These are phyloP conservation scores for Prionailurus bengalensis DNA, from an alignment of 2,113 vertebrate species.

Conservation along the genomic window DNA sequence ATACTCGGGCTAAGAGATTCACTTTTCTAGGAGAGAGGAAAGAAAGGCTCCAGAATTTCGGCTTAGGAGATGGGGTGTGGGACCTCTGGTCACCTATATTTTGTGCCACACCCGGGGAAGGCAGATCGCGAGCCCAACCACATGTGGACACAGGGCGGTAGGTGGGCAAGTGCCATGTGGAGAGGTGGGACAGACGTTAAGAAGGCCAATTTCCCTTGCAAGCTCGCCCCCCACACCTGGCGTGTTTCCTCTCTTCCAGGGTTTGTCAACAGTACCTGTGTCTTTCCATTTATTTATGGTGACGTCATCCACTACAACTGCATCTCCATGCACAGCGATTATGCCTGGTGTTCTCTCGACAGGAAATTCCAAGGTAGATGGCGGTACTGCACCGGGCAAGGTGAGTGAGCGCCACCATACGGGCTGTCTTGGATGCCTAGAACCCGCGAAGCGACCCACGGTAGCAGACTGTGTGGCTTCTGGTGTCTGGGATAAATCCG, in stretches of 20 bases:
- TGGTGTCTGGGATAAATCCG: neutral
- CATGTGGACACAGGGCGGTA: rapidly evolving
- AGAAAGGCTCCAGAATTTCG: neutral
- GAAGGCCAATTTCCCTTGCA: neutral
- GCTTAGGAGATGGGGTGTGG: neutral
- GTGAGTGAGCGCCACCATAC: neutral
- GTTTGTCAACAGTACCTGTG: rapidly evolving
- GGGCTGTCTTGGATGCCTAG: neutral
- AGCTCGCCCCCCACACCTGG: neutral
- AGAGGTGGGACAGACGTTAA: rapidly evolving
- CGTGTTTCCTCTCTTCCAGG: constrained; percentile 1
- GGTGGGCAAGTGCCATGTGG: rapidly evolving
- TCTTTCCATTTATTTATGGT: constrained; percentile 51
- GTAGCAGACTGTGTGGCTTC: neutral
- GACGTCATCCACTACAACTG: neutral
- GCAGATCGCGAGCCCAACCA: neutral
- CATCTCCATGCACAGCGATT: constrained; percentile 34
- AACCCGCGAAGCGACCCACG: neutral
- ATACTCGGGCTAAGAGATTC: neutral
- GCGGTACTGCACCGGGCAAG: constrained; percentile 35
- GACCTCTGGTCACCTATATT: neutral
- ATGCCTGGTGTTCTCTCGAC: constrained; percentile 74
- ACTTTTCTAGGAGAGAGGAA: neutral
- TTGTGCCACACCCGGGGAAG: neutral
- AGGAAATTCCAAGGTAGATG: constrained; percentile 33